Conservation (phyloP, 2,113 vertebrate species). For the Lophochroa leadbeateri region DNA sequence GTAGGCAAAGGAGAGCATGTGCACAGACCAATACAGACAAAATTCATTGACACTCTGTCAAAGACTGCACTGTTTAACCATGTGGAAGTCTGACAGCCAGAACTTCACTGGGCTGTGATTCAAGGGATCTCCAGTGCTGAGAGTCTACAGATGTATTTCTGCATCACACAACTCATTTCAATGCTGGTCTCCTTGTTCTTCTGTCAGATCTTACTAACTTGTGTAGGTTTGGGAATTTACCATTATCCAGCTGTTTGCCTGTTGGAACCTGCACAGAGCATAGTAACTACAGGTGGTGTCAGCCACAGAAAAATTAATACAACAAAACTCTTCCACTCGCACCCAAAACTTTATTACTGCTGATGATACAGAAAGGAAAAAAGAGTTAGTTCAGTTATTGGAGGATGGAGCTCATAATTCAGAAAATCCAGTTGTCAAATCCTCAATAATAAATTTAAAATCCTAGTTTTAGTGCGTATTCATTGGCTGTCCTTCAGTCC, state of each 20-base stretch:
- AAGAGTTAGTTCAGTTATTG: neutral
- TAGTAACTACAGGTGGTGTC: neutral
- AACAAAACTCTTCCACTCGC: neutral
- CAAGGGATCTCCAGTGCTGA: neutral
- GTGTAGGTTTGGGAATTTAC: neutral
- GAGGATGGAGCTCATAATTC: neutral
- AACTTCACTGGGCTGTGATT: neutral
- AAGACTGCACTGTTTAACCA: neutral
- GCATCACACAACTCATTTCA: neutral
- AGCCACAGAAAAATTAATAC: neutral
- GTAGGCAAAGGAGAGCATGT: neutral
- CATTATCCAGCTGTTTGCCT: neutral
- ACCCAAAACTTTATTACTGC: neutral
- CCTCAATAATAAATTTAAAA: neutral
- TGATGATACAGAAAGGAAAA: neutral
- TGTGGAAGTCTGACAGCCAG: neutral
- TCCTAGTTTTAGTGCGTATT: neutral
- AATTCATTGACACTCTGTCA: neutral
- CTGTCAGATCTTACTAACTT: neutral
- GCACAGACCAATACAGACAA: neutral
- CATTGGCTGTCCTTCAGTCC: neutral
- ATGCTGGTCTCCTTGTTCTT: neutral
- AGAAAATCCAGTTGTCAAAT: conserved; percentile 28
- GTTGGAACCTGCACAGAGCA: neutral
- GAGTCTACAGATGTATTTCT: neutral